Percentiles rank a stretch among this genome's conserved stretches.
Evolutionary conservation across 1,140 invertebrate genomes (phyloP).

Genomic region (Yoshiicerus persimilis): DNA sequence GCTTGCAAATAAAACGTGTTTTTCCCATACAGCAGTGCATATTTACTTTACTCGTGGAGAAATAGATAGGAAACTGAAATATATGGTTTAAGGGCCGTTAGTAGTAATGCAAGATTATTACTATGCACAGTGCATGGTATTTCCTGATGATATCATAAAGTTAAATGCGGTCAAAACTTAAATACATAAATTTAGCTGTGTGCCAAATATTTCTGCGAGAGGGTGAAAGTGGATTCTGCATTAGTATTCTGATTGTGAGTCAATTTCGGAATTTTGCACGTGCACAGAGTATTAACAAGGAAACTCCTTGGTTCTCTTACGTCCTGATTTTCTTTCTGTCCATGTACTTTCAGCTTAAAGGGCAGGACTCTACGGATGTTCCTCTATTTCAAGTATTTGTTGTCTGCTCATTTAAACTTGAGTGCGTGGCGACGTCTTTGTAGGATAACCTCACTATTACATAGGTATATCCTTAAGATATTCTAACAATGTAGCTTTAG

Average conservation of each 20-base stretch:
- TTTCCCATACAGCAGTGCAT: not conserved
- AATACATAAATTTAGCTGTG: slow-evolving; percentile 15
- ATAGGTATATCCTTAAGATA: not conserved
- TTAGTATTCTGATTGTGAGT: slow-evolving; percentile 1
- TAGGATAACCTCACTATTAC: not conserved
- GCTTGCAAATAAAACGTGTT: not conserved
- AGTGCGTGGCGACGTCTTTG: not conserved
- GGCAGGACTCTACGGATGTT: not conserved
- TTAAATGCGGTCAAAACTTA: slow-evolving; percentile 13
- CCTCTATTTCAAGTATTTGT: not conserved
- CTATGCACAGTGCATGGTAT: not conserved
- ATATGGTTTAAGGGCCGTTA: too few species aligned
- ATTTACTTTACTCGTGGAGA: not conserved
- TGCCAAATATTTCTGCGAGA: slow-evolving; percentile 8
- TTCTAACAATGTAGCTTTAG: not conserved
- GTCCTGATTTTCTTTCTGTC: not conserved
- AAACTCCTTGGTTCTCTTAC: not conserved
- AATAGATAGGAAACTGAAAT: not conserved
- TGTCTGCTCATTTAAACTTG: not conserved
- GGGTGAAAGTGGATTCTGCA: not conserved
- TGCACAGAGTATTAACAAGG: not conserved
- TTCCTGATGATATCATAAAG: slow-evolving; percentile 10
- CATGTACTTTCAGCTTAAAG: not conserved
- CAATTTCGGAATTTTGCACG: not conserved
- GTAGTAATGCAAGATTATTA: not conserved